phyloP scores from a whole-genome alignment of 2,113 vertebrate genomes.

The Cheirogaleus medius region DNA sequence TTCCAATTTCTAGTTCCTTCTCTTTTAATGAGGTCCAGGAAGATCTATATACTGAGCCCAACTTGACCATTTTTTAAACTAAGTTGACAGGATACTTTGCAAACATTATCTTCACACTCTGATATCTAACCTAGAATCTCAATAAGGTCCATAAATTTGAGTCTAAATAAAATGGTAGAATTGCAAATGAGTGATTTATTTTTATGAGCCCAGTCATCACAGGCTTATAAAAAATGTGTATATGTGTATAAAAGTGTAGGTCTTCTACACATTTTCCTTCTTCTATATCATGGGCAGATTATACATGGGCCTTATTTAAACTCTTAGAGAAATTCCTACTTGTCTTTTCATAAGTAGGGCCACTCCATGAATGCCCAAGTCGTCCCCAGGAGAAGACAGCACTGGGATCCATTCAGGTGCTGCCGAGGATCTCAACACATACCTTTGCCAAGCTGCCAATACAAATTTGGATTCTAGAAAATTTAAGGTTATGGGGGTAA shows the following conservation, averaged over 20 bases:
- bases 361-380: background rate
- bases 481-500: background rate
- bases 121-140: background rate
- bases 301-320: background rate
- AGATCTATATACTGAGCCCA: background rate
- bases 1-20: background rate
- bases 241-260: background rate
- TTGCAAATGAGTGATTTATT: background rate
- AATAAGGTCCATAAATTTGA: background rate
- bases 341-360: background rate
- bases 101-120: background rate
- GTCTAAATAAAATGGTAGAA: background rate
- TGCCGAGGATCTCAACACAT: background rate
- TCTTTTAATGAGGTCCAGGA: conserved; percentile 10
- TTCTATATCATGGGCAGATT: background rate
- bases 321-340: background rate
- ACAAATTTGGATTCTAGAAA: background rate
- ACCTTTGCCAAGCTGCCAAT: background rate
- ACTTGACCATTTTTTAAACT: background rate
- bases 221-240: background rate
- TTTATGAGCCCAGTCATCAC: background rate
- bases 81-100: background rate
- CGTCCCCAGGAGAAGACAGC: background rate
- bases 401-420: background rate
- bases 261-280: background rate